Evolutionary conservation across 2,888 invertebrate genomes (phyloP).

Genomic region (Notodonta dromedarius): DNA sequence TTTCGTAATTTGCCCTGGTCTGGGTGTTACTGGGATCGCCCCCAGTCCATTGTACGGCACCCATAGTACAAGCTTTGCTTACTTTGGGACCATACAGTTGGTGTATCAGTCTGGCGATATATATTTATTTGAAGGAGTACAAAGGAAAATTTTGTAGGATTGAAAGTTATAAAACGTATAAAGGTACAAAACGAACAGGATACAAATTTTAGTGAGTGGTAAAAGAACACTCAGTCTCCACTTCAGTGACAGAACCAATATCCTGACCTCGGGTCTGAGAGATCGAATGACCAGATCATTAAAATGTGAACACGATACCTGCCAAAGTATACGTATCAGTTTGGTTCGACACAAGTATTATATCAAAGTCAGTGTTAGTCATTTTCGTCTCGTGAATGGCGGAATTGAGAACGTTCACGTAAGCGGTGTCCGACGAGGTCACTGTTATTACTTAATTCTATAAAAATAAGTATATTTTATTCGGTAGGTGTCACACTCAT

Average conservation of each 20-base stretch:
- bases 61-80: too few relatives aligned
- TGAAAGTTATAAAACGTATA: not conserved
- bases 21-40: too few relatives aligned
- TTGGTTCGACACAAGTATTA: conserved; percentile 19
- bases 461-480: conserved; percentile 37
- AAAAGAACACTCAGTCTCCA: conserved; percentile 24
- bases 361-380: conserved; percentile 44
- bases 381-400: conserved; percentile 72
- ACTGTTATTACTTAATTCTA: conserved; percentile 45
- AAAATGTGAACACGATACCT: conserved; percentile 24
- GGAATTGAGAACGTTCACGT: conserved; percentile 60
- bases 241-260: conserved; percentile 32
- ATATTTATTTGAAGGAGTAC: too few relatives aligned
- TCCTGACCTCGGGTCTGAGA: conserved; percentile 43
- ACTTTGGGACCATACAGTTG: too few relatives aligned
- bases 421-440: conserved; percentile 55
- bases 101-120: too few relatives aligned
- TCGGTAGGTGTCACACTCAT: conserved; percentile 35
- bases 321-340: conserved; percentile 22
- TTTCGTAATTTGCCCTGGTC: too few relatives aligned
- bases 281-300: conserved; percentile 35
- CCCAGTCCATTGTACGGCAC: too few relatives aligned
- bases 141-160: too few relatives aligned
- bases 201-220: conserved; percentile 25
- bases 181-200: conserved; percentile 19